A percentile compares a stretch with the other conserved stretches of the same genome.
Evolutionary conservation across 2,797 vertebrate species (phyloP).

Genomic region (Oreortyx pictus): DNA sequence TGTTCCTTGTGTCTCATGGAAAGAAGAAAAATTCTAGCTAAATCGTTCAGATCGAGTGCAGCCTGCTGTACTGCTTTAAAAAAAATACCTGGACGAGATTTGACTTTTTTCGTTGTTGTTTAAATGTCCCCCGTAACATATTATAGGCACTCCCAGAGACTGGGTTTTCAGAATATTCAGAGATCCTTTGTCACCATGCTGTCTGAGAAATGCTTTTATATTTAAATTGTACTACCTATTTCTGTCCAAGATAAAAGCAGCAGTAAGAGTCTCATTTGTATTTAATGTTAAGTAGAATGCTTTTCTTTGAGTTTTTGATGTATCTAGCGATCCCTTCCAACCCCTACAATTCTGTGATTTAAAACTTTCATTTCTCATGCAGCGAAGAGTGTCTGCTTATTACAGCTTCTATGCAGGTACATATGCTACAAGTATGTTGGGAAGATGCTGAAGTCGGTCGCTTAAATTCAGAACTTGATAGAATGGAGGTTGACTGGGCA

Average conservation of each 20-base stretch:
- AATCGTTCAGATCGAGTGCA: neutral
- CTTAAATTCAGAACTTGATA: constrained; percentile 15
- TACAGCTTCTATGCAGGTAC: neutral
- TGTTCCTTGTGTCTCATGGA: neutral
- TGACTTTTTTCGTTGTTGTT: neutral
- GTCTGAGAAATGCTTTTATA: neutral
- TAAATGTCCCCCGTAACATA: neutral
- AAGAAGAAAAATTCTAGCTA: neutral
- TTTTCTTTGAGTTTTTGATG: constrained; percentile 35
- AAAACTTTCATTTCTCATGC: neutral
- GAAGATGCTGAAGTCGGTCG: neutral
- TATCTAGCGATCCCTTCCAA: neutral
- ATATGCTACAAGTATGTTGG: neutral
- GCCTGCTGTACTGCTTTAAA: neutral
- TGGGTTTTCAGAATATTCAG: neutral
- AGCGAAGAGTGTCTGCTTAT: neutral
- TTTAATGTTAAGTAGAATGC: constrained; percentile 33
- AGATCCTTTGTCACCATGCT: neutral
- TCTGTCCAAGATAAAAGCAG: constrained; percentile 34
- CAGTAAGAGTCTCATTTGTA: constrained; percentile 26
- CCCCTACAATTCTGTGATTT: neutral
- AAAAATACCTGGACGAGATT: neutral
- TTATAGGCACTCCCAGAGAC: neutral
- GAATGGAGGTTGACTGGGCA: neutral
- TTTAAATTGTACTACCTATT: constrained; percentile 28